These are phyloP conservation scores for Erpetoichthys calabaricus DNA, from an alignment of 2,797 vertebrate genomes.

Conservation along the genomic window DNA sequence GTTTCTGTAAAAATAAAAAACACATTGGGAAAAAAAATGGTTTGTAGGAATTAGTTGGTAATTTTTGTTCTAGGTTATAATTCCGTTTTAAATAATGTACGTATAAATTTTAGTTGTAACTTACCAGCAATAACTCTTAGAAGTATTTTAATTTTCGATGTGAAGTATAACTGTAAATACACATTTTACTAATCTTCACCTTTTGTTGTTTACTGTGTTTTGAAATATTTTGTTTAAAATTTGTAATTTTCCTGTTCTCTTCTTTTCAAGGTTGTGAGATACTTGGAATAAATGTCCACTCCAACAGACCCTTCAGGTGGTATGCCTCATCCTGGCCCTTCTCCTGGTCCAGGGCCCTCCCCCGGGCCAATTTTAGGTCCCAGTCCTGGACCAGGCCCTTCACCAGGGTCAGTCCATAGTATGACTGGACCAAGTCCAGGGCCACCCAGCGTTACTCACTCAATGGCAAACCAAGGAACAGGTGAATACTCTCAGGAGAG, in stretches of 20 bases:
- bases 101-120: no score
- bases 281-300: constrained; percentile 69
- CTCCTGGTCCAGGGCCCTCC: constrained; percentile 82
- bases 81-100: no score
- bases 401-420: constrained; percentile 88
- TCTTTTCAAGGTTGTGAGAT: constrained; percentile 18
- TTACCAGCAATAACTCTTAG: no score
- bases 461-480: constrained; percentile 66
- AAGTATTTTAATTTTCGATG: no score
- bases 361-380: constrained; percentile 89
- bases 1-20: no score
- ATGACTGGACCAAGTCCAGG: constrained; percentile 98
- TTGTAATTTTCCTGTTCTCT: constrained; percentile 23
- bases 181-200: no score
- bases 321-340: constrained; percentile 92
- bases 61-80: no score
- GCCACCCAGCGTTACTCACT: constrained; percentile 71
- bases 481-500: constrained; percentile 77
- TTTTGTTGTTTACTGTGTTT: no score
- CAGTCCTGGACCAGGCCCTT: constrained; percentile 89
- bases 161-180: no score
- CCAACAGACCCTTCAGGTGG: constrained; percentile 70
- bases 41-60: no score
- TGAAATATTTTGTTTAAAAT: no score
- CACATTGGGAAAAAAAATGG: no score